These are phyloP conservation scores for Pyrgus malvae DNA, from an alignment of 2,888 invertebrate species.

Conservation along the genomic window DNA sequence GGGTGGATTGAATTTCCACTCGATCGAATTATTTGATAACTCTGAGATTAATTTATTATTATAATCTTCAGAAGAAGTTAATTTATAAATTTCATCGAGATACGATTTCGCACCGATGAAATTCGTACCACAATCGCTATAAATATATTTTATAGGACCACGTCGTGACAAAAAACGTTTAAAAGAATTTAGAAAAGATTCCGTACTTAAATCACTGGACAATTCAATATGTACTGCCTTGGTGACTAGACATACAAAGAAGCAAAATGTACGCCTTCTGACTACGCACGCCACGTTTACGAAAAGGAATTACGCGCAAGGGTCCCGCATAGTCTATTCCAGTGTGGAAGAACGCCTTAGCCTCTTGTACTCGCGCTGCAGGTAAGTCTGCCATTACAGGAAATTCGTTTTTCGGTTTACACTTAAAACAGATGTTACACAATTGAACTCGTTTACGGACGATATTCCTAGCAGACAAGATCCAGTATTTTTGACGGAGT, in stretches of 20 bases:
- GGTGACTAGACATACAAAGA: conserved; percentile 29
- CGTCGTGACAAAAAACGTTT: conserved; percentile 25
- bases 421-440: conserved; percentile 24
- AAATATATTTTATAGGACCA: conserved; percentile 29
- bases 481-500: conserved; percentile 36
- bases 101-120: conserved; percentile 27
- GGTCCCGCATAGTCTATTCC: conserved; percentile 27
- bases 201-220: conserved; percentile 35
- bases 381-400: conserved; percentile 7
- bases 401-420: conserved; percentile 26
- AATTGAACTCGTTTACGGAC: conserved; percentile 21
- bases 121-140: conserved; percentile 32
- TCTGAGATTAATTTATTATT: neutral
- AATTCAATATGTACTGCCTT: conserved; percentile 37
- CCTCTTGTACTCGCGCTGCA: conserved; percentile 5
- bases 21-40: neutral
- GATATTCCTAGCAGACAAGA: conserved; percentile 29
- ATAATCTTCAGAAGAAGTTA: neutral
- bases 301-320: conserved; percentile 9
- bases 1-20: conserved; percentile 16
- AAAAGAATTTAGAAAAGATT: conserved; percentile 33
- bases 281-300: conserved; percentile 17
- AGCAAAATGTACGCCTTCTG: conserved; percentile 29
- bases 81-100: conserved; percentile 5
- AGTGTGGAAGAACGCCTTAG: conserved; percentile 6